phyloP scores from a whole-genome alignment of 2,888 invertebrate species.

The Apotomis capreana region DNA sequence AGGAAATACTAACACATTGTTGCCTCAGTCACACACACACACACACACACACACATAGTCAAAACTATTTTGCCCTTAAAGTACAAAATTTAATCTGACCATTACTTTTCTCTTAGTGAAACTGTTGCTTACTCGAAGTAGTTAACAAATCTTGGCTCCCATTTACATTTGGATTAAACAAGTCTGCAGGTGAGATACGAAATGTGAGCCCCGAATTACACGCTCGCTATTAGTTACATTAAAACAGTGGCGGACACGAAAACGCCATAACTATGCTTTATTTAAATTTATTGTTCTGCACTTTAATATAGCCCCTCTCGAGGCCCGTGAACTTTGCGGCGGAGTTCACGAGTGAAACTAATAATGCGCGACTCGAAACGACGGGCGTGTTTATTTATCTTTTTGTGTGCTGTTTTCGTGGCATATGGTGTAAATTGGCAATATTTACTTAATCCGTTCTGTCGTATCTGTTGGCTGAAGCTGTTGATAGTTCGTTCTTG shows the following conservation, averaged over 20 bases:
- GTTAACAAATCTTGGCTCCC: constrained; percentile 10
- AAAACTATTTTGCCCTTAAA: no score
- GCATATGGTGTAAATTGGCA: constrained; percentile 40
- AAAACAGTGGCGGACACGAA: constrained; percentile 69
- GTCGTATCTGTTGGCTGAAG: no score
- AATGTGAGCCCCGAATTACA: constrained; percentile 33
- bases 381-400: constrained; percentile 41
- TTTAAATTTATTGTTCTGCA: constrained; percentile 77
- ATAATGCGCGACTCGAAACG: constrained; percentile 55
- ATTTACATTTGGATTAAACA: constrained; percentile 11
- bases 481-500: no score
- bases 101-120: background rate
- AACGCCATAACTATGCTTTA: constrained; percentile 79
- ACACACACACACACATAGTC: no score
- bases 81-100: background rate
- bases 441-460: constrained; percentile 14
- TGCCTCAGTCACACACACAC: no score
- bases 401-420: constrained; percentile 44
- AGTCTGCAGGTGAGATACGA: constrained; percentile 23
- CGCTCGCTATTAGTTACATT: constrained; percentile 61
- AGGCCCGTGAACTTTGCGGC: constrained; percentile 63
- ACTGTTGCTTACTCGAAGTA: constrained; percentile 1
- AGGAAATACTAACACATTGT: no score
- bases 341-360: constrained; percentile 63
- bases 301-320: constrained; percentile 70